Conservation (phyloP, 2,113 vertebrate species). For the Phylloscopus whistleri region DNA sequence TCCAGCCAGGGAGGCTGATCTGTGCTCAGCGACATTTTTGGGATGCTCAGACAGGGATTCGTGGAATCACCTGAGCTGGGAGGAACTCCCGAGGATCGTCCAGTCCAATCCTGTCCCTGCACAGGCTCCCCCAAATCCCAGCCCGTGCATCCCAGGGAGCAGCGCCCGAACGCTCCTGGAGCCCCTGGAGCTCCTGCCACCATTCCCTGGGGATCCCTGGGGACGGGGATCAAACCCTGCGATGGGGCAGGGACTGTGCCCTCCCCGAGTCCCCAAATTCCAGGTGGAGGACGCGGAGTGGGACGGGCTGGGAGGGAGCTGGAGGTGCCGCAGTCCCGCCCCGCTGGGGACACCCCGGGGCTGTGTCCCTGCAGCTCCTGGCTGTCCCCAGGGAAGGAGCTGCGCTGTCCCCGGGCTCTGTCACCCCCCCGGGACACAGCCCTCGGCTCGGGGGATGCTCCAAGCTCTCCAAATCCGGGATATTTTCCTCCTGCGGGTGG, state of each 20-base stretch:
- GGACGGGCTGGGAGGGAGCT: background rate
- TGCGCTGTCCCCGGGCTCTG: background rate
- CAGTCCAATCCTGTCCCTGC: background rate
- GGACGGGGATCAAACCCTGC: rapidly evolving
- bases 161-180: rapidly evolving
- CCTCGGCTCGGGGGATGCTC: background rate
- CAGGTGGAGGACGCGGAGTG: background rate
- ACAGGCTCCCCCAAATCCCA: background rate
- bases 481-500: rapidly evolving
- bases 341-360: background rate
- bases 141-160: rapidly evolving
- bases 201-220: background rate
- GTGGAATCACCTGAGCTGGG: background rate
- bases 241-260: background rate
- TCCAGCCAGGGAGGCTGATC: background rate
- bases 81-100: too few species aligned
- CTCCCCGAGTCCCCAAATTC: background rate
- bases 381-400: background rate
- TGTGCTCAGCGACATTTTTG: rapidly evolving
- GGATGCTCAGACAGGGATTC: background rate
- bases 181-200: background rate
- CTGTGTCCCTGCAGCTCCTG: background rate
- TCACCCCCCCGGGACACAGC: rapidly evolving
- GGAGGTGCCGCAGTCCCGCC: too few species aligned
- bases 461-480: background rate